A percentile compares a stretch with the other conserved stretches of the same genome.
Evolutionary conservation across 37 sponge, comb jelly and placozoan species (phyloP).

Genomic region (Tethya wilhelma): DNA sequence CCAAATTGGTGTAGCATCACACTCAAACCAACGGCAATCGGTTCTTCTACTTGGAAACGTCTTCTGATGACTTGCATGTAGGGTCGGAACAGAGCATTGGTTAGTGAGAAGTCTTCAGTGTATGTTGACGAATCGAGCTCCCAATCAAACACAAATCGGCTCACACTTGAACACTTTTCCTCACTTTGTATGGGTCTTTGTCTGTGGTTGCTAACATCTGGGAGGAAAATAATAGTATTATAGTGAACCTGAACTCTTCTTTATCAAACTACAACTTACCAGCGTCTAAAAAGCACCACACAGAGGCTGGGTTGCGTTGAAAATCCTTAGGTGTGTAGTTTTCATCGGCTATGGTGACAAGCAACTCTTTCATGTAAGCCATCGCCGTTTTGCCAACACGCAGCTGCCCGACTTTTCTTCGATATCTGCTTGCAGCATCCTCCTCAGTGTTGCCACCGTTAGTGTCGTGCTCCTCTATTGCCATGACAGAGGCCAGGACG

Average conservation of each 20-base stretch:
- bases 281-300: constrained; percentile 46
- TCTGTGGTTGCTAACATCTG: not conserved
- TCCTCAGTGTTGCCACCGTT: no score
- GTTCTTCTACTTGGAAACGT: not conserved
- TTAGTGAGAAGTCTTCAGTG: not conserved
- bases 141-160: not conserved
- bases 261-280: constrained; percentile 41
- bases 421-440: no score
- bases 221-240: not conserved
- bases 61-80: constrained; percentile 3
- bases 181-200: not conserved
- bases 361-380: constrained; percentile 50
- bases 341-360: not conserved
- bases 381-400: not conserved
- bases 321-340: constrained; percentile 23
- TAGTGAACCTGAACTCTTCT: not conserved
- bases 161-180: not conserved
- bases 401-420: constrained; percentile 28
- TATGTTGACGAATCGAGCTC: not conserved
- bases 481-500: no score
- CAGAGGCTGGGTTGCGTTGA: constrained; percentile 6
- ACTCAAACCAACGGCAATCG: not conserved
- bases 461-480: no score
- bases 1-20: not conserved
- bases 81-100: not conserved